These are phyloP conservation scores for Proteles cristata DNA, from an alignment of 2,113 vertebrate genomes.

Conservation along the genomic window DNA sequence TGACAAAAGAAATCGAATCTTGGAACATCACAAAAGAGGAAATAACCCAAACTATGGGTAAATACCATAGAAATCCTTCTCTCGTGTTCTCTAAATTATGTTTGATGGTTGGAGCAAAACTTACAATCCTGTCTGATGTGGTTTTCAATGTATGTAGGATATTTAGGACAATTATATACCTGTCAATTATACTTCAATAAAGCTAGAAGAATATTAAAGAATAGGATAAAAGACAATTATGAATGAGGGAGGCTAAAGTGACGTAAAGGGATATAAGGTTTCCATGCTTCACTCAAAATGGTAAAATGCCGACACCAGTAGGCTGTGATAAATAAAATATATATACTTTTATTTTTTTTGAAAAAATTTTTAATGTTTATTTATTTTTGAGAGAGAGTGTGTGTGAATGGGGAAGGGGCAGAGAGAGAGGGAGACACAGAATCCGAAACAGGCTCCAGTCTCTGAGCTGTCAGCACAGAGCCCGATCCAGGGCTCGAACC, in stretches of 20 bases:
- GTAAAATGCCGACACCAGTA: neutral
- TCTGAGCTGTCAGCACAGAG: too few relatives aligned
- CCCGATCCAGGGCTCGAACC: too few relatives aligned
- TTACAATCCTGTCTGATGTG: neutral
- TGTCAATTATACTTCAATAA: neutral
- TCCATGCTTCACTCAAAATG: neutral
- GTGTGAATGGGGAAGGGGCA: too few relatives aligned
- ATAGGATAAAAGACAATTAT: neutral
- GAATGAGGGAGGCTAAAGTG: neutral
- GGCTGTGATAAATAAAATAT: neutral
- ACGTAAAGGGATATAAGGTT: neutral
- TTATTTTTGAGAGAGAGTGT: too few relatives aligned
- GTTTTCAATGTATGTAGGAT: neutral
- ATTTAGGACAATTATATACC: neutral
- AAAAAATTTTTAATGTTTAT: too few relatives aligned
- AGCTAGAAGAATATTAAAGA: neutral
- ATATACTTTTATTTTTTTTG: neutral
- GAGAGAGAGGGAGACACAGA: too few relatives aligned
- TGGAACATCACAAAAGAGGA: neutral
- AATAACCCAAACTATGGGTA: neutral
- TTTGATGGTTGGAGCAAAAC: constrained; percentile 29
- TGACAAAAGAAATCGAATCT: neutral
- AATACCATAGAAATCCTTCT: neutral
- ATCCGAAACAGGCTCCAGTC: too few relatives aligned
- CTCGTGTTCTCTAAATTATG: constrained; percentile 2